Base-by-base conservation (phyloP, 2,113 vertebrate genomes). In the Osmerus eperlanus region DNA sequence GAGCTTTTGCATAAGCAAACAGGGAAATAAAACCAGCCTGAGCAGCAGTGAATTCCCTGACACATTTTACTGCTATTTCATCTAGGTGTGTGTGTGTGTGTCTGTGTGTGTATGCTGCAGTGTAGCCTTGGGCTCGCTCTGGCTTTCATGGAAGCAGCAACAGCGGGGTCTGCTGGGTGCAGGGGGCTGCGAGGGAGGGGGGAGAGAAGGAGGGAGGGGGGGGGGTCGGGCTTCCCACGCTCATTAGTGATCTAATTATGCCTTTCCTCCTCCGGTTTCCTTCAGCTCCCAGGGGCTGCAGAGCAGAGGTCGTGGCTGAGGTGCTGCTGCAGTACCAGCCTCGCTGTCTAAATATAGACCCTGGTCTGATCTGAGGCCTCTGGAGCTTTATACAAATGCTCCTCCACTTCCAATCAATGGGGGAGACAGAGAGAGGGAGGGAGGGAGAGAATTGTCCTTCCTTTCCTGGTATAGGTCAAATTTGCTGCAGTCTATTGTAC, bases 241-340 rank as follows among this genome's bases (percentile, higher is more conserved):
- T 81, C 73, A 72, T 78, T 78, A 72, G 69, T 7, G 3, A 66
- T 68, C 56, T 84, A 71, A 84, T 82, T 68, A 81, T 53, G 61
- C 74, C 61, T 53, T 47, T 53, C 19, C 67, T 54, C 71, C 36
- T 5, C 55, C 65, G 51, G 53, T 63, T 53, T 66, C 52, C 19
- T 1, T 2, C 60, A 18, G 68, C 72, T 47, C 54, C 1, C 58
- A 71, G 52, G 60, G 65, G 71, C 55, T 52, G 72, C 78, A 72
- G 16, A 72, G 82, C 78, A 74, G 16, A 72, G 82, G 82, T 84
- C 81, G 73, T 25, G 65, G 32, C 67, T 54, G 32, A 36, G 25
- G 68, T 72, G 72, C 56, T 58, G 68, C 1, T 14, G 41, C 36
- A 9, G 74, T 63, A 7, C 60, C 66, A 23, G 41, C 41, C 41